Evolutionary conservation across 2,797 vertebrate species (phyloP), one percentile per base, ranked within the genome.

Genomic region (Pelobates cultripes): DNA sequence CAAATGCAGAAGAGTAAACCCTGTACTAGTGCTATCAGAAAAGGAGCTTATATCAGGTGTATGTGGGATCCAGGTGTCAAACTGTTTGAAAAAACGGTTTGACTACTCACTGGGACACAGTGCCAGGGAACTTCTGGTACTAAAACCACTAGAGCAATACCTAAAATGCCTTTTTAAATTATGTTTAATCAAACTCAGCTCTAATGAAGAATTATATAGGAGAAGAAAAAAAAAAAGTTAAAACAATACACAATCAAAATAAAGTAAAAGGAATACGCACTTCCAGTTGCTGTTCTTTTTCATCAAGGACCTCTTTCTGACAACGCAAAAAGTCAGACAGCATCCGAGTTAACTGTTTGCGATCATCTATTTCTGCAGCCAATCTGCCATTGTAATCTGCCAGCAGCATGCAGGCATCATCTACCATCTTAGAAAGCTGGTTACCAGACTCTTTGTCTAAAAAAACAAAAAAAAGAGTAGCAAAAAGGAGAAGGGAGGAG

Each of bases 211-310:
- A 47, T 64, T 64, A 64, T 1, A 64, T 28, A 64, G 28, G 10
- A 64, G 17, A 40, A 64, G 3, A 40, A 6, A 64, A 7, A 40
- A 6, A 41, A 69, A 69, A 12, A 3, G 9, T 43, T 12, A 43
- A 4, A 71, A 71, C 47, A 28, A 28, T 28, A 28, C 14, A 5
- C 13, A 72, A 5, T 57, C 5, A 40, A n/a, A 14, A 14, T 28
- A 76, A n/a, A 45, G 10, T 73, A 91, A 85, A 88, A 88, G 85
- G 14, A 82, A 92, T 95, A 99, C 98, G 96, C 96, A 99, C 97
- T 96, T 99, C 97, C 86, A 99, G 93, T 91, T 98, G 99, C 93
- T 97, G 96, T 85, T 99, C 97, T 86, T 99, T 99, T 94, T 99
- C 96, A 91, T 90, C 93, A 91, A 99, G 92, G 85, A 97, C 95